These are phyloP conservation scores for Acleris emargana DNA, from an alignment of 2,888 invertebrate genomes.

Conservation along the genomic window DNA sequence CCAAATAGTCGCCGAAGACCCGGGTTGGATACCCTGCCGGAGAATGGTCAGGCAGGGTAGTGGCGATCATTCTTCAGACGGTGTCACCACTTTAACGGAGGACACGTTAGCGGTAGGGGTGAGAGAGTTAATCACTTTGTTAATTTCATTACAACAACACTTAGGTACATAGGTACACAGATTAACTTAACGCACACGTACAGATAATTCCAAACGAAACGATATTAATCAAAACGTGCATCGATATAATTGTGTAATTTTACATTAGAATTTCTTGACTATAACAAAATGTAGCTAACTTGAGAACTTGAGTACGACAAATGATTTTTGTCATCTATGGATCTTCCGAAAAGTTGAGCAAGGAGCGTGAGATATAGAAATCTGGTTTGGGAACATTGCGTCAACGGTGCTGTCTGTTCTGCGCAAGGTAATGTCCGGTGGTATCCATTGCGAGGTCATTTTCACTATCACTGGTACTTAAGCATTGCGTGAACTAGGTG, in stretches of 20 bases:
- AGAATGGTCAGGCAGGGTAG: conserved; percentile 48
- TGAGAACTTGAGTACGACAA: conserved; percentile 17
- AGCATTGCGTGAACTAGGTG: conserved; percentile 11
- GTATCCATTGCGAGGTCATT: conserved; percentile 76
- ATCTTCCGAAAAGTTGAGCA: conserved; percentile 81
- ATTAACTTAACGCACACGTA: too few relatives aligned
- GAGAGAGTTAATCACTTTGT: too few relatives aligned
- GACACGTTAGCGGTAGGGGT: too few relatives aligned
- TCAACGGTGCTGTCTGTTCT: conserved; percentile 76
- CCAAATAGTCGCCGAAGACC: conserved; percentile 74
- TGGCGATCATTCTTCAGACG: too few relatives aligned
- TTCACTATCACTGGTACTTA: conserved; percentile 30
- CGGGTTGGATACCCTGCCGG: conserved; percentile 84
- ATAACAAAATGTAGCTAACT: too few relatives aligned
- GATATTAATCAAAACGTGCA: too few relatives aligned
- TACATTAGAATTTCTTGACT: too few relatives aligned
- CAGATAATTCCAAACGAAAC: too few relatives aligned
- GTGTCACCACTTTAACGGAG: too few relatives aligned
- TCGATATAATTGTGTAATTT: too few relatives aligned
- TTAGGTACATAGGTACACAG: too few relatives aligned
- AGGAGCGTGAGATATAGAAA: conserved; percentile 84
- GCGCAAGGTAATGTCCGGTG: conserved; percentile 83
- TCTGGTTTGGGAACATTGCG: conserved; percentile 84
- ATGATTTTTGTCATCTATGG: conserved; percentile 63
- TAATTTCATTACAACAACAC: too few relatives aligned